A percentile compares a stretch with the other conserved stretches of the same genome.
Evolutionary conservation across 2,797 vertebrate genomes (phyloP).

Genomic region (Syncerus caffer): DNA sequence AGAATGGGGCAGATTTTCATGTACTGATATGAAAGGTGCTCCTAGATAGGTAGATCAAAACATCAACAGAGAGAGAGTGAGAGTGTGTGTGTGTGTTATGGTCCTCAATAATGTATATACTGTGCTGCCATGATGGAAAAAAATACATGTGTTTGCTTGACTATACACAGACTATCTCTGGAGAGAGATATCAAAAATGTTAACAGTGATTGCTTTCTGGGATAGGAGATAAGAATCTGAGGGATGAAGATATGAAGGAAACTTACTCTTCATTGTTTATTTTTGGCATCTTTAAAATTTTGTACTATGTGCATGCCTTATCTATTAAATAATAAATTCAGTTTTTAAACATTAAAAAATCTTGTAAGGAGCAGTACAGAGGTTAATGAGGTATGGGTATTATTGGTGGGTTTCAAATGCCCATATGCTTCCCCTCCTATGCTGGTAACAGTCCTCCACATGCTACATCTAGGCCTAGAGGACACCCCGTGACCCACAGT

Average conservation of each 20-base stretch:
- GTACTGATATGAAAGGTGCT: neutral
- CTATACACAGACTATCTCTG: neutral
- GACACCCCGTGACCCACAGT: neutral
- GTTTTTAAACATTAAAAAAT: neutral
- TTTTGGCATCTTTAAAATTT: neutral
- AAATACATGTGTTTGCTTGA: neutral
- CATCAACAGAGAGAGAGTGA: neutral
- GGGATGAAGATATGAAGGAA: neutral
- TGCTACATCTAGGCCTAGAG: neutral
- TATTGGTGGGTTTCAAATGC: neutral
- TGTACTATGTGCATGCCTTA: neutral
- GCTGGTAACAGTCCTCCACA: neutral
- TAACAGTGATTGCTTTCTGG: neutral
- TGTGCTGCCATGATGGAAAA: neutral
- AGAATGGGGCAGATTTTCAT: neutral
- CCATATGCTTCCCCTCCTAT: neutral
- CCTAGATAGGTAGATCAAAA: neutral
- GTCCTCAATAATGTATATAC: neutral
- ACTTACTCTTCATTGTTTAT: neutral
- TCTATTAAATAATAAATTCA: conserved; percentile 27
- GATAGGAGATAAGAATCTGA: conserved; percentile 9
- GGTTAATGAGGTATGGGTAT: neutral
- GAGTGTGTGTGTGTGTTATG: neutral
- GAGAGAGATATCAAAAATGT: neutral
- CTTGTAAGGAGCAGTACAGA: neutral